Evolutionary conservation across 2,113 vertebrate species (phyloP), one percentile per base, ranked within the genome.

Genomic region (Paramisgurnus dabryanus): DNA sequence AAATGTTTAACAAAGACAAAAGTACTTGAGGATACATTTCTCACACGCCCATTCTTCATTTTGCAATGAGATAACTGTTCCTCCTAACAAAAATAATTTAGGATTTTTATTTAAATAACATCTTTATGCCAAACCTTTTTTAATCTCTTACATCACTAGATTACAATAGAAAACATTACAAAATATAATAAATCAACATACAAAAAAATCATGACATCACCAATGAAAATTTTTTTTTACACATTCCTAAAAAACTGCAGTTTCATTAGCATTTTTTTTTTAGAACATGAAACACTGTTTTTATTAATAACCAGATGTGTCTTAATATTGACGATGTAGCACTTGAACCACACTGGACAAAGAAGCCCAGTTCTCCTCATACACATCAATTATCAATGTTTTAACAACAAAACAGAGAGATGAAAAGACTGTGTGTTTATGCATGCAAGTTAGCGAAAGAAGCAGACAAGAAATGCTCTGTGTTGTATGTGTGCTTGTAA

Each of bases 401-500:
- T 53, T 6, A 58, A n/a, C n/a, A 58, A 13, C n/a, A 50, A 53
- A 53, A 65, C 39, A 77, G n/a, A 77, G 8, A 61, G 8, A 76
- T 66, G 45, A 66, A 66, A 76, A 76, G 34, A 41, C 27, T 8
- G 10, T 66, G 27, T 66, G 63, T 77, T 76, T 50, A 60, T 76
- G 61, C 17, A 27, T 75, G 17, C 22, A 66, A 66, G 60, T 50
- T 39, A 53, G 74, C 15, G 61, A 49, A 75, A 49, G 45, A 10
- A 22, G n/a, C 12, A 76, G 60, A 76, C 73, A 76, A 76, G 73
- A 64, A 74, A 50, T 45, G 49, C 58, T 45, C 71, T 64, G 22
- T 76, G 50, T 70, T 45, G 55, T 66, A 45, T 67, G 60, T 67
- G 64, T 34, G 18, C 55, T 13, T 71, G 18, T 65, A n/a, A 41